Percentiles rank a stretch among this genome's conserved stretches.
These are phyloP conservation scores for Microcaecilia unicolor DNA, from an alignment of 2,797 vertebrate species.

Conservation along the genomic window DNA sequence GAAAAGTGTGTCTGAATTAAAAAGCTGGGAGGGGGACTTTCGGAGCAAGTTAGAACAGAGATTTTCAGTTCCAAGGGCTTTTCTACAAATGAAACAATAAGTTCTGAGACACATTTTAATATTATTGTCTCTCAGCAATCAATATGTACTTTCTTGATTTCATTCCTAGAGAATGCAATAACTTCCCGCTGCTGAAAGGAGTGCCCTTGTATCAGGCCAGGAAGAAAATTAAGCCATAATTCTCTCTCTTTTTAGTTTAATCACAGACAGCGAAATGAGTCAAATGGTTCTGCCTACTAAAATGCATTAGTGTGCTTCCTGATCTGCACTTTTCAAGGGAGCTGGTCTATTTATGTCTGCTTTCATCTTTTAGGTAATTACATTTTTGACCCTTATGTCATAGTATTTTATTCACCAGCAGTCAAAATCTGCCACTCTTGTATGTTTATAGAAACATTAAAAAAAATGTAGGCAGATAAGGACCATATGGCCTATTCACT, in stretches of 20 bases:
- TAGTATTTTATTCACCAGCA: no score
- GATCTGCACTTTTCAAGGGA: no score
- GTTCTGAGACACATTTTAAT: neutral
- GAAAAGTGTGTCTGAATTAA: neutral
- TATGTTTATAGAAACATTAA: no score
- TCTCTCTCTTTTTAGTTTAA: slow-evolving; percentile 5
- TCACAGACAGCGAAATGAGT: neutral
- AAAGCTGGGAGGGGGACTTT: slow-evolving; percentile 4
- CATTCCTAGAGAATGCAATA: slow-evolving; percentile 1
- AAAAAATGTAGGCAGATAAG: no score
- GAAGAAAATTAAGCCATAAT: slow-evolving; percentile 11
- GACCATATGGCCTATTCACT: no score
- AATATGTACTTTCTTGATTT: neutral
- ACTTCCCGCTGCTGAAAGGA: neutral
- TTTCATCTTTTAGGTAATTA: no score
- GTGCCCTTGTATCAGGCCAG: neutral
- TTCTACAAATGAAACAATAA: neutral
- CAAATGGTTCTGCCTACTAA: neutral
- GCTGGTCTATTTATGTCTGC: no score
- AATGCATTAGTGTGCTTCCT: no score
- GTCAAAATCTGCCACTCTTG: no score
- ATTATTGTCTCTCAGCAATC: neutral
- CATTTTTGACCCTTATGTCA: no score
- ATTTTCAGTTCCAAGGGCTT: neutral
- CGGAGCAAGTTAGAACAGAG: neutral